Evolutionary conservation across 2,888 invertebrate genomes (phyloP), one percentile per base, ranked within the genome.

Genomic region (Octodonta nipae): DNA sequence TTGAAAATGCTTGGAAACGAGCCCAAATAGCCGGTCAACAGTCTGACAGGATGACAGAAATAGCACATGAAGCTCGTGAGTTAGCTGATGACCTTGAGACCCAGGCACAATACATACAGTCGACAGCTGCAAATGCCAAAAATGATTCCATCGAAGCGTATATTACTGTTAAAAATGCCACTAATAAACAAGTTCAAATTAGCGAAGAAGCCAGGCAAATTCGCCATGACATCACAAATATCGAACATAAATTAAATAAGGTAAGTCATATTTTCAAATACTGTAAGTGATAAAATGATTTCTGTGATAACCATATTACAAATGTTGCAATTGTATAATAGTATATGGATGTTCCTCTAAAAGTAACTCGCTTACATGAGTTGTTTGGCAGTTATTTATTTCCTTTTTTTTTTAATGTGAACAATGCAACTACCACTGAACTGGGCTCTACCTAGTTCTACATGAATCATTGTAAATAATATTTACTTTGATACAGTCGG

Each of bases 1-100:
- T 92, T 38, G 67, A 73, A 1, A 76, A 79, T 43, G 95, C 93
- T 0, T 73, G 76, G 44, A 76, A 79, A 45, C 73, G 83, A 28
- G 84, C 87, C 0, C 74, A 75, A 8, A 13, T 30, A 56, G 84
- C 85, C 49, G 95, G 95, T 10, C 87, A 88, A 45, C 91, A 92
- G 54, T 88, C 87, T 1, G 75, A 80, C 8, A 80, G 86, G 50
- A 91, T 98, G 82, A 87, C 92, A 0, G 73, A 78, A 10, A 78
- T 93, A 33, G 91, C 95, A 0, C 78, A 86, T 41, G 82, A 91
- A 56, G 91, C 96, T 0, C 73, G 92, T 16, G 67, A 75, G 8
- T 58, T 84, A 4, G 88, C 91, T 0, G 85, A 88, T 45, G 71
- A 75, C 61, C 73, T 79, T 42, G 78, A 78, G 49, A 65, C 73